A percentile compares a stretch with the other conserved stretches of the same genome.
These are phyloP conservation scores for Cygnus buccinator DNA, from an alignment of 2,113 vertebrate genomes.

Conservation along the genomic window DNA sequence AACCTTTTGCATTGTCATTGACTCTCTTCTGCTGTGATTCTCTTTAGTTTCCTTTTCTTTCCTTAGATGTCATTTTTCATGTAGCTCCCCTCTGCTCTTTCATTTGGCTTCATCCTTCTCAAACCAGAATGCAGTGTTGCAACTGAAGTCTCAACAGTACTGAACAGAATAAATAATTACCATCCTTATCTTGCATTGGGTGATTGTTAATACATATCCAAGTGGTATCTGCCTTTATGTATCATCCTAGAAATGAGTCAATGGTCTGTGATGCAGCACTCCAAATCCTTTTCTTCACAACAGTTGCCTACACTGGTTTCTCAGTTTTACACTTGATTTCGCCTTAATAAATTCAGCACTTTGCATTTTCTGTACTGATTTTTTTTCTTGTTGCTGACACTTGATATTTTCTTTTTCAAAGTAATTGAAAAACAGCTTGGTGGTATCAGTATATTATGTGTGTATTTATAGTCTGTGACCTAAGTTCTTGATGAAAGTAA, in stretches of 20 bases:
- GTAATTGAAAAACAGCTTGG: background rate
- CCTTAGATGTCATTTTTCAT: background rate
- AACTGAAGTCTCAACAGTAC: slow-evolving; percentile 11
- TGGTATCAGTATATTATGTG: background rate
- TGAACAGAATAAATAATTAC: slow-evolving; percentile 29
- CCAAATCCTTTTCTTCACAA: background rate
- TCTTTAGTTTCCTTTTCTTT: background rate
- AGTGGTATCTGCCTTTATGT: background rate
- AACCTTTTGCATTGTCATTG: background rate
- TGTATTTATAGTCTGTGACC: background rate
- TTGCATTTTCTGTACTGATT: background rate
- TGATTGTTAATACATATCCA: background rate
- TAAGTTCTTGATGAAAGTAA: background rate
- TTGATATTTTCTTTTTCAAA: background rate
- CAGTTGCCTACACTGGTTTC: background rate
- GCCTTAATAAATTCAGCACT: background rate
- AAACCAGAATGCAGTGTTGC: background rate
- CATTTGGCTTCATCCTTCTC: slow-evolving; percentile 11
- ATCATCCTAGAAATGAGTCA: background rate
- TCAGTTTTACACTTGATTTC: background rate
- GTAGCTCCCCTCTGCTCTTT: background rate
- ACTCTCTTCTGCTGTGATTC: background rate
- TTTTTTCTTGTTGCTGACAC: background rate
- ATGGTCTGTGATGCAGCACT: background rate
- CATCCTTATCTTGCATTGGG: background rate